Evolutionary conservation across 2,888 invertebrate species (phyloP), one percentile per base, ranked within the genome.

Genomic region (Eutolmus rufibarbis): DNA sequence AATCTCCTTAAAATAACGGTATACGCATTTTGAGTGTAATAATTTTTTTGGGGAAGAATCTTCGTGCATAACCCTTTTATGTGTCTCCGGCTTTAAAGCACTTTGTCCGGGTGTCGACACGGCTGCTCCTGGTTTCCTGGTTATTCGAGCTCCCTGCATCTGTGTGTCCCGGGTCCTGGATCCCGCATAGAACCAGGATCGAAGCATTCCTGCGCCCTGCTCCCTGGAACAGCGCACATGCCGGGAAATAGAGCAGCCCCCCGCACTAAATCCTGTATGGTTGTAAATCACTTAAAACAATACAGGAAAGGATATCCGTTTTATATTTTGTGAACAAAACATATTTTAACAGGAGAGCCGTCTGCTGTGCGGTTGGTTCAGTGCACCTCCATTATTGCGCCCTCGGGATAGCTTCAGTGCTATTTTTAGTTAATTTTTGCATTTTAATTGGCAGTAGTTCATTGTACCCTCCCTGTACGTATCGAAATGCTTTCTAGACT

Each of bases 201-300:
- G 51, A n/a, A 51, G 51, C n/a, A 51, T 51, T 51, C 51, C 51
- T 51, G 51, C n/a, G n/a, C n/a, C 51, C 51, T 51, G n/a, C 5
- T 51, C 23, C 19, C 57, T 7, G 66, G 4, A 23, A 23, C 8
- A 12, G 28, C 66, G 28, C 28, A 66, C 66, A 66, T 28, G 12
- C 23, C 66, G 66, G 66, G 66, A 66, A 66, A 66, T 66, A 23
- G 66, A 66, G 66, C 66, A 28, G 12, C 16, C 43, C 43, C 43
- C 43, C 51, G 23, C 16, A 51, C 79, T 79, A 78, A 78, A 78
- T 79, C 51, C 51, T 51, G 28, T 28, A 28, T 79, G 51, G 79
- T 79, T 79, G 79, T 79, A 79, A 79, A 79, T 79, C 79, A 79
- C 79, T 79, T 79, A 79, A 79, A 79, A 79, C 79, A 79, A 79